Base-by-base conservation (phyloP, 2,797 vertebrate species). In the Forpus xanthops region DNA sequence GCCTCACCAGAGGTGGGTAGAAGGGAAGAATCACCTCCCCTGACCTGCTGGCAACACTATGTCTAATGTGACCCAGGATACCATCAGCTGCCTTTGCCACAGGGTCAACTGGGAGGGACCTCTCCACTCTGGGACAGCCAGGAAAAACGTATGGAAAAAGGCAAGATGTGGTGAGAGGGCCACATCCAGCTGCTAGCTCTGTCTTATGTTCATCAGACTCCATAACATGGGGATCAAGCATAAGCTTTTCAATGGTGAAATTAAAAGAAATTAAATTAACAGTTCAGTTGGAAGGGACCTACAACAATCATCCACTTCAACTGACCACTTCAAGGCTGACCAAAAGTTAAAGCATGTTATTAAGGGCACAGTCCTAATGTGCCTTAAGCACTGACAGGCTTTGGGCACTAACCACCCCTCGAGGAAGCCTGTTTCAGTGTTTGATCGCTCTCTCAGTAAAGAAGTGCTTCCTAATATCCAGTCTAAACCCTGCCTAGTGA, bases 61-160 rank as follows among this genome's bases (percentile, higher is more conserved):
- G 1, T 42, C 61, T 66, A 55, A 67, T 11, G 19, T 17, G 85
- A 30, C 33, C 1, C 24, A 37, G n/a, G 35, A 71, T 14, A 64
- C 12, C 18, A 9, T 4, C 18, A 84, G 27, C 31, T 0, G 0
- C n/a, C 25, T 53, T 49, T 65, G 31, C 21, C 1, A 1, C 37
- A 52, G 45, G 4, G 24, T 23, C 75, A 65, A 37, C 2, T 20
- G 3, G 37, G 15, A 91, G 13, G 9, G 61, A 82, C 28, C 8
- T 52, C 28, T 81, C 37, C 25, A 72, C 0, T 8, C 42, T 71
- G 13, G 12, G 44, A 47, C 12, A 14, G 3, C 3, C 0, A 1
- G 11, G 19, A 31, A 85, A 49, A 66, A 50, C 17, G 56, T 8
- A 14, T 0, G 1, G 55, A 28, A 92, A 65, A 37, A 66, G 31